Base-by-base conservation (phyloP, 2,888 invertebrate genomes). In the Leptopilina syphax region DNA sequence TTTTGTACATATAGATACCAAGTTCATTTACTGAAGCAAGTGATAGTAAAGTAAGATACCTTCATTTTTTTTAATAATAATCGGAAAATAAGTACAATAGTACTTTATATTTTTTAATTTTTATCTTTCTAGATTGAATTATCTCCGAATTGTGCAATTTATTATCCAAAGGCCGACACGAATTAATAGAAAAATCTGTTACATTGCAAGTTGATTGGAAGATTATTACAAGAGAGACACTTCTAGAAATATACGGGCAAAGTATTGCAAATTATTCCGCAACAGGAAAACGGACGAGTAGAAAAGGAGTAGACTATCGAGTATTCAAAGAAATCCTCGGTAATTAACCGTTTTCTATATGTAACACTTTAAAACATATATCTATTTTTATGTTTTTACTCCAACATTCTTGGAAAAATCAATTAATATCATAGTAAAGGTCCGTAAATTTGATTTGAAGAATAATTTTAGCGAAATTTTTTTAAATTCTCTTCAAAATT, bases 211-310 rank as follows among this genome's bases (percentile, higher is more conserved):
- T 73, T 6, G 41, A 78, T 54, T 78, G 77, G 67, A 66, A 34
- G 67, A 78, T 78, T 67, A 60, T 78, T n/a, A 13, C n/a, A 10
- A 54, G 54, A 1, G 73, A 70, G 63, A 70, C 27, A 7, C 41
- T 78, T 8, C 27, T 78, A 47, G 67, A 78, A 60, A 63, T 78
- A 63, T 73, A 78, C 44, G 70, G 78, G 3, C 70, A 78, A 47
- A 67, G 41, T 24, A 65, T 78, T 10, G 27, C 65, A 0, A 78
- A 78, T 50, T 73, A 70, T 73, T 70, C 65, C 10, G 70, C 65
- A 27, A 78, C 73, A 12, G 73, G 78, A 3, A 65, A 65, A 73
- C 47, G 78, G 24, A 73, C 73, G 27, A 63, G 24, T 44, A n/a
- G 78, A 50, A 63, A 44, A 27, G 73, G 34, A 47, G 65, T 73